Conservation (phyloP, 2,888 invertebrate species). For the Sphecodes monilicornis region DNA sequence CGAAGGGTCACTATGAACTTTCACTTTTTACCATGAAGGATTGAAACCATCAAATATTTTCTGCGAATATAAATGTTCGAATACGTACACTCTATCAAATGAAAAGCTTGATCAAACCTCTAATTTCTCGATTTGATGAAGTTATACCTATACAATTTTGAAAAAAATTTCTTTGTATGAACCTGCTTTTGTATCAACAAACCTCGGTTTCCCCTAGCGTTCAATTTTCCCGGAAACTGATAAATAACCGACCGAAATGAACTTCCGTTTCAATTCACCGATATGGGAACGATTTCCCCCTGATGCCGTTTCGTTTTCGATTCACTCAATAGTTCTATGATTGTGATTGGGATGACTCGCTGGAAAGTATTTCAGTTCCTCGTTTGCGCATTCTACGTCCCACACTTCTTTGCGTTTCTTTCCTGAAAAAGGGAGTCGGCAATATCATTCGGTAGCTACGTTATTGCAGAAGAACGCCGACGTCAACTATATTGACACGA, state of each 20-base stretch:
- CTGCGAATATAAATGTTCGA: too few species aligned
- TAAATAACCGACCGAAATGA: conserved; percentile 8
- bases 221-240: not conserved
- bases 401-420: not conserved
- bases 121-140: too few species aligned
- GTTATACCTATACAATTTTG: too few species aligned
- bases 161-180: not conserved
- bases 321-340: conserved; percentile 61
- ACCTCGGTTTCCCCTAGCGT: not conserved
- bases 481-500: conserved; percentile 20
- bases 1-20: too few species aligned
- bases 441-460: conserved; percentile 49
- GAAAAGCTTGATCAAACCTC: too few species aligned
- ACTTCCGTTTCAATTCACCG: conserved; percentile 40
- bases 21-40: too few species aligned
- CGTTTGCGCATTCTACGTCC: conserved; percentile 37
- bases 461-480: not conserved
- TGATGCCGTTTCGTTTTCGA: conserved; percentile 29
- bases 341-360: conserved; percentile 69
- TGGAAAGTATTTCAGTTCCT: conserved; percentile 59
- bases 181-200: not conserved
- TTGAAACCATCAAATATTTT: too few species aligned
- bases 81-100: too few species aligned
- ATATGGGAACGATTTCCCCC: conserved; percentile 22
- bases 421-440: conserved; percentile 8